Base-by-base conservation (phyloP, 2,888 invertebrate genomes). In the Ethmia dodecea region DNA sequence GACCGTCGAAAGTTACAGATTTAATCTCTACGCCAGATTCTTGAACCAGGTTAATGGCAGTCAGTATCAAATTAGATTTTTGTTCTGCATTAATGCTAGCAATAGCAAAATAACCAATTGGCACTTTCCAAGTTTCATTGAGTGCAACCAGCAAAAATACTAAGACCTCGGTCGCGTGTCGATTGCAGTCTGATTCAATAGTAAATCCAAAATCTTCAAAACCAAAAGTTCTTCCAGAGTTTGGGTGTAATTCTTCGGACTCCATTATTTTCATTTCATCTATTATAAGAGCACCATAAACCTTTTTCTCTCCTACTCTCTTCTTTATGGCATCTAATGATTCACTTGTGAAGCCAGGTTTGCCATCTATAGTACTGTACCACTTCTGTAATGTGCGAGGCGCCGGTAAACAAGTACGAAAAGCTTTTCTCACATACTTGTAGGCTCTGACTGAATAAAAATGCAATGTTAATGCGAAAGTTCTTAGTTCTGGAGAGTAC, bases 61-160 rank as follows among this genome's bases (percentile, higher is more conserved):
- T 18, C 28, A 16, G 4, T 13, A 42, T 20, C 12, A 49, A 11
- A 22, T 25, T 29, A 9, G 29, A 28, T 33, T 45, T 44, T 31
- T 45, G 42, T 9, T 41, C 42, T 6, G 35, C 42, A 12, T 13
- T 38, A 2, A 37, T 15, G n/a, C 37, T 32, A n/a, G 38, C 22
- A 12, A 35, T 28, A 4, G 42, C 35, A 32, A 49, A 45, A 31
- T 44, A 49, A 2, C 37, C 45, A 24, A 47, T 33, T 2, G 46
- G 46, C 3, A 49, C 32, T 37, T 49, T 44, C 25, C 29, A 46
- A 2, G 9, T 20, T 22, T 22, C 35, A 31, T 47, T 43, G 3
- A 47, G 6, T 5, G 38, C 31, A 14, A 43, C 42, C 4, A 46
- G 26, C 5, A 48, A 13, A 30, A 45, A 38, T 4, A 43, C 43